A percentile compares a stretch with the other conserved stretches of the same genome.
These are phyloP conservation scores for Piezodorus guildinii DNA, from an alignment of 1,140 invertebrate species.

Conservation along the genomic window DNA sequence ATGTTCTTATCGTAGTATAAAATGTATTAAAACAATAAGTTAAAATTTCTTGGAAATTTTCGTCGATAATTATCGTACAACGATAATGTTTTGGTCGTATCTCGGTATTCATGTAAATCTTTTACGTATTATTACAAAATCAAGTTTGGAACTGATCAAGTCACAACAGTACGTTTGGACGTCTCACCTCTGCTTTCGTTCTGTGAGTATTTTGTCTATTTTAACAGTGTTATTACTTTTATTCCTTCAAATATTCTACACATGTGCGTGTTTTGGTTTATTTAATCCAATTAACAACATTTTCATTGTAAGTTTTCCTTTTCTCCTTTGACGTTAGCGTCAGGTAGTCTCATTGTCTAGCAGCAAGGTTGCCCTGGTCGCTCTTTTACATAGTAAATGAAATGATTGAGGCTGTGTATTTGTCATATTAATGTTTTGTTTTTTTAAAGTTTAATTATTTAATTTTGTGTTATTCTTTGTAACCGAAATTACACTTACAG, in stretches of 20 bases:
- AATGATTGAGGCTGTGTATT: no score
- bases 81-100: no score
- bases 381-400: no score
- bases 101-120: no score
- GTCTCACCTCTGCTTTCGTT: slow-evolving; percentile 12
- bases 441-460: no score
- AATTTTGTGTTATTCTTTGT: no score
- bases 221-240: background rate
- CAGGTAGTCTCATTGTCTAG: slow-evolving; percentile 3
- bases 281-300: background rate
- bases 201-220: background rate
- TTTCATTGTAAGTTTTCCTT: background rate
- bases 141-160: slow-evolving; percentile 10
- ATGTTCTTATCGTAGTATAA: no score
- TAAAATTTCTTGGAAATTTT: no score
- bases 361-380: background rate
- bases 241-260: background rate
- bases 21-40: no score
- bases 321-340: background rate
- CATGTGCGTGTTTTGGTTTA: background rate
- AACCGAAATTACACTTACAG: no score
- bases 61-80: no score
- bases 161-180: slow-evolving; percentile 7
- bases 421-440: no score
- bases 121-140: background rate